Base-by-base conservation (phyloP, 2,113 vertebrate genomes). In the Polypterus bichir region DNA sequence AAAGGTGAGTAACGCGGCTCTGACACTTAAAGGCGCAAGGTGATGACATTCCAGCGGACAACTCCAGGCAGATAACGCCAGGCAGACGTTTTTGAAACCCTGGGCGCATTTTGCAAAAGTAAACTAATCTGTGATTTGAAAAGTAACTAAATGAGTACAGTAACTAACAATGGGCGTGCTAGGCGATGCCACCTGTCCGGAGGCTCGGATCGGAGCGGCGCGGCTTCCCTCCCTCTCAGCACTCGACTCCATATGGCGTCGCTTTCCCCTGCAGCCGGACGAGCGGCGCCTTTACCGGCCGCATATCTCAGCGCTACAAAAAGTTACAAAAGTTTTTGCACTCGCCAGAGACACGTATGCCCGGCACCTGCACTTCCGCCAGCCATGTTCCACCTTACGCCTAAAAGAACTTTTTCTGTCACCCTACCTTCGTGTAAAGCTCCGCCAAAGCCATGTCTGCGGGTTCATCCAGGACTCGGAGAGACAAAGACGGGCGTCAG, bases 401-500 rank as follows among this genome's bases (percentile, higher is more conserved):
- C 75, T 73, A 52, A 7, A n/a, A 56, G 54, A 2, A 56, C 11
- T 54, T 45, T 56, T 48, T 62, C 66, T 63, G 56, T 44, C 46
- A 60, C 59, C 84, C 77, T 88, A 97, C 94, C 93, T 90, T 78
- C 0, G 91, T 88, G 79, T 97, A 97, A 4, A 97, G 86, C 67
- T 92, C 91, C 57, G 75, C 77, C 74, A 92, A 67, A 76, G 91
- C 88, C 94, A 97, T 94, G 64, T 66, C 71, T 59, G 48, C 69
- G 27, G 46, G 44, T 8, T 52, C 47, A 27, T 27, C 44, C 48
- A 68, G 49, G 46, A 48, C 9, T 4, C 10, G 10, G 27, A n/a
- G n/a, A 8, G 47, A 11, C 9, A 3, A 11, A 51, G 7, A 10
- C 51, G 7, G 51, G 51, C 10, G 4, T 4, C 7, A 52, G 51